Evolutionary conservation across 2,797 vertebrate species (phyloP), one percentile per base, ranked within the genome.

Genomic region (Steatocranus sp.): DNA sequence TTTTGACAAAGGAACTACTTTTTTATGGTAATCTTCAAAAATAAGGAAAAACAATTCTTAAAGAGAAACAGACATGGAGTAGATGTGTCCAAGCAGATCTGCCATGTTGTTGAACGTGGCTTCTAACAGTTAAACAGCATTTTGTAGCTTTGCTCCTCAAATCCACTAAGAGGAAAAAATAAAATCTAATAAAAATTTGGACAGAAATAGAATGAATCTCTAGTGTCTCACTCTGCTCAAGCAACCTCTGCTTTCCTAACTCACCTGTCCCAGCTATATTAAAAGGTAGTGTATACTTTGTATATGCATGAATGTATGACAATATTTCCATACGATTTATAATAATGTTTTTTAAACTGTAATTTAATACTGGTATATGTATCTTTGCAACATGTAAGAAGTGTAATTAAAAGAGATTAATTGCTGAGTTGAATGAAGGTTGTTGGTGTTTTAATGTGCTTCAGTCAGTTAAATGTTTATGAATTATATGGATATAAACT

Each of bases 271-370:
- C 86, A 93, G 90, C 87, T 94, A 83, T 87, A 79, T 83, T 41
- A 77, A 87, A 79, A 80, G 84, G 63, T 91, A 79, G 81, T 85
- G 66, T 87, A 56, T 27, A 84, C 81, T 86, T 86, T 91, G 90
- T 92, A 88, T 93, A 89, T 94, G 93, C 93, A 95, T 94, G 91
- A 89, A 90, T 92, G 91, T 91, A 91, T 89, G 38, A 83, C 88
- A 88, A 81, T 86, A 87, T 90, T 89, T 88, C 75, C 87, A 89
- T 84, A 90, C 23, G 41, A 73, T 93, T 83, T 87, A 84, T 84
- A 87, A 86, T 85, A 77, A 80, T 84, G 80, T 82, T 49, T 74
- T 30, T 3, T 1, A 56, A 56, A 80, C 51, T 82, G 70, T 92
- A 90, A 92, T 93, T 92, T 86, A 87, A 92, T 92, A 84, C 78